Evolutionary conservation across 2,888 invertebrate species (phyloP), one percentile per base, ranked within the genome.

Genomic region (Melipona beecheii): DNA sequence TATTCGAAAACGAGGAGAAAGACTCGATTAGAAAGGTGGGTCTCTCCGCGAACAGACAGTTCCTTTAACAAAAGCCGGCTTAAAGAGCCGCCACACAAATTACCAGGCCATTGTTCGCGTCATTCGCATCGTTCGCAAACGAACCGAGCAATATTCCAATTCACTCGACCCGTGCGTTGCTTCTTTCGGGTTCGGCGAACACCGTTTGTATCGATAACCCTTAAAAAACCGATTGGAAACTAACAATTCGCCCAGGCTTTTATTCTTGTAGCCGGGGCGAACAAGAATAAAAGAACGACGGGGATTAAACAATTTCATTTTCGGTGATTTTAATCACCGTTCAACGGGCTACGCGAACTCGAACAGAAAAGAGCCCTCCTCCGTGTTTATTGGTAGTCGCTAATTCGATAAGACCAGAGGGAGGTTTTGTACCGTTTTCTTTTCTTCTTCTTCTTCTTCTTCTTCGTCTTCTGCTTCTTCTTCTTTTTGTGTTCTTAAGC

Each of bases 71-170:
- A 69, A 64, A 68, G 75, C 58, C 27, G 74, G 68, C 60, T 78
- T 50, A 65, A 74, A 68, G 52, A 58, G 52, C n/a, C 66, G 74
- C 52, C 65, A 36, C 58, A n/a, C 66, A 66, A 78, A 74, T 78
- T 66, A 74, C 50, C 17, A 60, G 58, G 31, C 24, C 74, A 78
- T 78, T 78, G 74, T 78, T 78, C 62, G 19, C 21, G 13, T 52
- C 52, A 13, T 68, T 43, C 60, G 62, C 24, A 9, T 52, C 27
- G 52, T 31, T 71, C 52, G n/a, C 71, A 54, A 65, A 72, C 72
- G 72, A 71, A 31, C 64, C 72, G 62, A 73, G 73, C 50, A n/a
- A 73, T 78, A 27, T 74, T 74, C 74, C 78, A 74, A 78, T 78
- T 74, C 74, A 58, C 73, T 52, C 36, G 62, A 65, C 36, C 52